Percentiles rank a stretch among this genome's conserved stretches.
Conservation (phyloP, 2,888 invertebrate genomes). For the Ptychoptera albimana region DNA sequence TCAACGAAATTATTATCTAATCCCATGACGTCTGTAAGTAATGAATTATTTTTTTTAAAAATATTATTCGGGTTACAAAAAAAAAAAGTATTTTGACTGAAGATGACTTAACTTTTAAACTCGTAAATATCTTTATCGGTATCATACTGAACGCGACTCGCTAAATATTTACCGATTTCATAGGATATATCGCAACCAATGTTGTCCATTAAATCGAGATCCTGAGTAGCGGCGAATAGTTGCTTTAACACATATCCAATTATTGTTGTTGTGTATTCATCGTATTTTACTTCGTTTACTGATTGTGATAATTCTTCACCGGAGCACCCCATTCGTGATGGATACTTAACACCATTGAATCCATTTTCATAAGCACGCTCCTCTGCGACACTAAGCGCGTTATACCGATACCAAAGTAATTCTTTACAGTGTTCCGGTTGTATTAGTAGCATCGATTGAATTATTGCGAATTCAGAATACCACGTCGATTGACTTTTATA, state of each 20-base stretch:
- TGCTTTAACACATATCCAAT: background rate
- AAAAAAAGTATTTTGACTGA: background rate
- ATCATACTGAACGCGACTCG: background rate
- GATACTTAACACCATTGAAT: background rate
- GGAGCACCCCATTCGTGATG: background rate
- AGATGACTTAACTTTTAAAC: background rate
- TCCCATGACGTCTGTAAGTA: background rate
- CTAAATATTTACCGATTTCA: background rate
- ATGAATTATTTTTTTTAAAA: too few species aligned
- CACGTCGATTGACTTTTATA: too few species aligned
- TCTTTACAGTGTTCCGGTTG: background rate
- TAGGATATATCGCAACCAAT: background rate
- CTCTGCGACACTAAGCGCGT: background rate
- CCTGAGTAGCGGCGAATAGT: background rate
- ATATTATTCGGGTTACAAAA: too few species aligned
- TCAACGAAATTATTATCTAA: background rate
- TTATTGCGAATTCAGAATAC: too few species aligned
- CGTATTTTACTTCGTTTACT: background rate
- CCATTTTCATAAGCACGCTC: background rate
- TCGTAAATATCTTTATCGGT: background rate
- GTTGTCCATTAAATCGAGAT: background rate
- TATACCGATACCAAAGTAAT: background rate
- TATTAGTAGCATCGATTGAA: background rate
- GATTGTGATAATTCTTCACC: background rate
- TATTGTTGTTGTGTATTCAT: background rate